These are phyloP conservation scores for Eupithecia dodoneata DNA, from an alignment of 2,888 invertebrate genomes.

Conservation along the genomic window DNA sequence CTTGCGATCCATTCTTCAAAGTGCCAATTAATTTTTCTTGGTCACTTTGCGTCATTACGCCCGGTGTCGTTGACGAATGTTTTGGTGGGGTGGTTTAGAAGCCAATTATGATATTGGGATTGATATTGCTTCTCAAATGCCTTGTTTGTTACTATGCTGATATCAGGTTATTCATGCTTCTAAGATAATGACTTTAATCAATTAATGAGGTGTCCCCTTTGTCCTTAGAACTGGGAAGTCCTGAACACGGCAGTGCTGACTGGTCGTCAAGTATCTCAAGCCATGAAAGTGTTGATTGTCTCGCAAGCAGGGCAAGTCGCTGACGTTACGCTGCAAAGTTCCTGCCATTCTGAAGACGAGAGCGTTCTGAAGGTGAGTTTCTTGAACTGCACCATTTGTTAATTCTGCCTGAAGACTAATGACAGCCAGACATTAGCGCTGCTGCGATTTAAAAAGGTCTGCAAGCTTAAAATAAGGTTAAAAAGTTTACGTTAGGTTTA, in stretches of 20 bases:
- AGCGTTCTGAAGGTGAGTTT: conserved; percentile 94
- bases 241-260: conserved; percentile 98
- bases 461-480: background rate
- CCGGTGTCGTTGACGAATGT: conserved; percentile 4
- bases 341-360: conserved; percentile 97
- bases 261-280: conserved; percentile 96
- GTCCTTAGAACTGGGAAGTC: conserved; percentile 94
- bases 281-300: conserved; percentile 97
- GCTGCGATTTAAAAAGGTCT: background rate
- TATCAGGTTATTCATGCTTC: background rate
- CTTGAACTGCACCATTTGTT: background rate
- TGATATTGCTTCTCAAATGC: background rate
- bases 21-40: conserved; percentile 5
- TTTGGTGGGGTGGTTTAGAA: background rate
- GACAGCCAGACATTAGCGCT: background rate
- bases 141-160: background rate
- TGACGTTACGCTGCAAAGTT: conserved; percentile 97
- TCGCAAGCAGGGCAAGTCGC: conserved; percentile 97
- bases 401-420: background rate
- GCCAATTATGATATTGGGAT: conserved; percentile 2
- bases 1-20: conserved; percentile 7
- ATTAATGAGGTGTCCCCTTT: background rate
- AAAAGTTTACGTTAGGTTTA: background rate
- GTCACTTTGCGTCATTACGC: conserved; percentile 11
- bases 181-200: background rate